Conservation (phyloP, 2,797 vertebrate species). For the Melanotaenia parkinsoni region DNA sequence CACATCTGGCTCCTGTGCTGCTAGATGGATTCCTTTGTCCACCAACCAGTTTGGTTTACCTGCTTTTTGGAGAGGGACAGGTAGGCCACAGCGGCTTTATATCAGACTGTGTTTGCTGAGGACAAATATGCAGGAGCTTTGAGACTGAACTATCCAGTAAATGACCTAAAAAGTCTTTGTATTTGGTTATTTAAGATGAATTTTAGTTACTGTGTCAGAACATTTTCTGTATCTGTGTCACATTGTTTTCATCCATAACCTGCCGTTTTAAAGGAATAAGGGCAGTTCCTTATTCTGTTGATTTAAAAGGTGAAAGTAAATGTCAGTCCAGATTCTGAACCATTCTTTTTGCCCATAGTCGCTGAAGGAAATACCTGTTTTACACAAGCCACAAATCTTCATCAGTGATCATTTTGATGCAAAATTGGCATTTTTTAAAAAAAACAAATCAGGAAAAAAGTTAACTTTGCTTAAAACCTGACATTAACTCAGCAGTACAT, state of each 20-base stretch:
- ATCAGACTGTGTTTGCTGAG: not conserved
- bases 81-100: not conserved
- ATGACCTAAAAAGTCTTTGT: not conserved
- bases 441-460: too few relatives aligned
- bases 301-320: not conserved
- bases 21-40: not conserved
- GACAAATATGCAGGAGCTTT: not conserved
- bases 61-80: not conserved
- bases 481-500: too few relatives aligned
- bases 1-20: not conserved
- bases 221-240: not conserved
- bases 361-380: not conserved
- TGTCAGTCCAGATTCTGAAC: not conserved
- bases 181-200: not conserved
- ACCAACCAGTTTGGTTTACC: not conserved
- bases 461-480: too few relatives aligned
- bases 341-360: not conserved
- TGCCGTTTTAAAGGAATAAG: not conserved
- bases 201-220: not conserved
- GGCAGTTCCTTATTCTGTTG: not conserved
- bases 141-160: not conserved
- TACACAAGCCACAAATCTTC: not conserved
- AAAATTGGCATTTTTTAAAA: too few relatives aligned
- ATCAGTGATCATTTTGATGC: not conserved
- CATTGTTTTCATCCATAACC: not conserved